These are phyloP conservation scores for Vireo griseus DNA, from an alignment of 2,797 vertebrate genomes.

Conservation along the genomic window DNA sequence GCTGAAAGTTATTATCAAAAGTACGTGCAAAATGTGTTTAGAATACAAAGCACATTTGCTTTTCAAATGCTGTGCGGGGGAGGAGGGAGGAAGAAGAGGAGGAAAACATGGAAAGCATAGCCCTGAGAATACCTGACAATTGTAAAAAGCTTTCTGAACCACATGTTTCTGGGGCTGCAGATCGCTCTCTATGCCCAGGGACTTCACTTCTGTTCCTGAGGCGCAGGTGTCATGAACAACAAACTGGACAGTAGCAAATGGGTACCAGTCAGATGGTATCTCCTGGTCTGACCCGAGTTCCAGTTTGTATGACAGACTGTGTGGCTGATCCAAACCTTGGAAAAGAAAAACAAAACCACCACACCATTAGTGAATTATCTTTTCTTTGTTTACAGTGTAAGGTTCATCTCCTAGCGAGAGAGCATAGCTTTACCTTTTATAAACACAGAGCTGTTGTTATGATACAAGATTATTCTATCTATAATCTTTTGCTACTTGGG, in stretches of 20 bases:
- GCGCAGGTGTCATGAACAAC: slow-evolving; percentile 82
- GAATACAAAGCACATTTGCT: not conserved
- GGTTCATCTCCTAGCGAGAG: not conserved
- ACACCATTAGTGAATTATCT: not conserved
- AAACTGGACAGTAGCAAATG: slow-evolving; percentile 90
- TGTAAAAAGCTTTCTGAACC: slow-evolving; percentile 86
- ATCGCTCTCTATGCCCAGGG: slow-evolving; percentile 87
- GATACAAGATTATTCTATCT: not conserved
- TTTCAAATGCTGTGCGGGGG: not conserved
- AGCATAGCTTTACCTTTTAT: not conserved
- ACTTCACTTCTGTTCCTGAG: slow-evolving; percentile 86
- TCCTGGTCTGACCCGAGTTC: slow-evolving; percentile 96
- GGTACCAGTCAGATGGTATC: slow-evolving; percentile 91
- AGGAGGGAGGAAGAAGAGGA: not conserved
- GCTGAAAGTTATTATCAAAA: not conserved
- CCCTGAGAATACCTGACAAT: slow-evolving; percentile 82
- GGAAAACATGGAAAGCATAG: not conserved
- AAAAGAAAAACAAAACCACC: not conserved
- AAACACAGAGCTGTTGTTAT: not conserved
- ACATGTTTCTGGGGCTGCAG: slow-evolving; percentile 92
- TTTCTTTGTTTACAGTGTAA: not conserved
- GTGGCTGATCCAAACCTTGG: slow-evolving; percentile 89
- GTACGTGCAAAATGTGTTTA: not conserved
- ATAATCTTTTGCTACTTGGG: not conserved
- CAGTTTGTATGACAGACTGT: slow-evolving; percentile 92